phyloP scores from a whole-genome alignment of 2,113 vertebrate species.

The Strix uralensis region DNA sequence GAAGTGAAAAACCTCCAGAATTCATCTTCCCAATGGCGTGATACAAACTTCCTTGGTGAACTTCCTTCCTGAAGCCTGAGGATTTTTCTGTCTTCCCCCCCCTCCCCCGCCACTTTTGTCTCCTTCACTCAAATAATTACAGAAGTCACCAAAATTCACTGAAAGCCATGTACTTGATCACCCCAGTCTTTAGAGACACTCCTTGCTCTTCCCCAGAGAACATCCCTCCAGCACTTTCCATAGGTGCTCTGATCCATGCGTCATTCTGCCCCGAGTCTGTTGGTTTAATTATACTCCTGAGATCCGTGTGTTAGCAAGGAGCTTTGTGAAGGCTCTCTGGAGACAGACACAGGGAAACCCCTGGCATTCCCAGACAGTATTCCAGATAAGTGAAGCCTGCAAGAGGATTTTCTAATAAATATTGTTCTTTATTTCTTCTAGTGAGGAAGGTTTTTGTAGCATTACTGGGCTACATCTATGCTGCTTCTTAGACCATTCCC shows the following conservation, averaged over 20 bases:
- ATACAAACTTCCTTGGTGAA: neutral
- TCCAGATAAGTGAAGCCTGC: neutral
- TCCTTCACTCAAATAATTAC: neutral
- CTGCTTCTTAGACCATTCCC: neutral
- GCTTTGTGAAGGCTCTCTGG: neutral
- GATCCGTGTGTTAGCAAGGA: neutral
- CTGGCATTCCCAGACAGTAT: neutral
- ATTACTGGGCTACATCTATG: neutral
- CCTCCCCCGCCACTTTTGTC: neutral
- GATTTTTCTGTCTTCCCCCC: fast-evolving
- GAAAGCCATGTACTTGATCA: neutral
- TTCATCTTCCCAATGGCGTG: neutral
- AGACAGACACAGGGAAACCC: neutral
- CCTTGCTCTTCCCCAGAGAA: neutral
- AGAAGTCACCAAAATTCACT: neutral
- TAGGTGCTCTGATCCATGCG: neutral
- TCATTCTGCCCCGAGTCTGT: neutral
- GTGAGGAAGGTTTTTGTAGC: neutral
- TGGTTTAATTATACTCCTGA: constrained; percentile 25
- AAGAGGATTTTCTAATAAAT: neutral
- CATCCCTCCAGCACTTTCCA: constrained; percentile 12
- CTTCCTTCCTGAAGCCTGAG: neutral
- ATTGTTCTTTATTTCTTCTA: neutral
- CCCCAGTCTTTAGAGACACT: neutral
- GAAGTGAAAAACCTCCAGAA: neutral